phyloP scores from a whole-genome alignment of 2,888 invertebrate species.

The Napeogenes inachia region DNA sequence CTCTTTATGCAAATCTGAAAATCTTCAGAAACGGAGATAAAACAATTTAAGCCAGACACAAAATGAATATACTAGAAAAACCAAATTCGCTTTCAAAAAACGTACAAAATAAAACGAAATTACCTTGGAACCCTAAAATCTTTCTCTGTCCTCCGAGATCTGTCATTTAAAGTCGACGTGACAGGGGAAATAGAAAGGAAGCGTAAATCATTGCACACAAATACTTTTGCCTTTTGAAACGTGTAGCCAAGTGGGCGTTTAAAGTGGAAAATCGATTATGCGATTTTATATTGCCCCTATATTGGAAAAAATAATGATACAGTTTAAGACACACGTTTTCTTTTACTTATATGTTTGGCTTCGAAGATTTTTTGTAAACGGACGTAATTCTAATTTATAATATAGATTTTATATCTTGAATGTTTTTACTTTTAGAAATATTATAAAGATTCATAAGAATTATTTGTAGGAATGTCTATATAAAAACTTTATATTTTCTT shows the following conservation, averaged over 20 bases:
- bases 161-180: slow-evolving; percentile 39
- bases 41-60: slow-evolving; percentile 2
- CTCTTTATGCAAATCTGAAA: not conserved
- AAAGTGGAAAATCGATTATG: slow-evolving; percentile 23
- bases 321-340: not conserved
- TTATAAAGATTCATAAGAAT: too few species aligned
- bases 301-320: not conserved
- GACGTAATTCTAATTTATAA: too few species aligned
- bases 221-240: slow-evolving; percentile 31
- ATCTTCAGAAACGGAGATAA: not conserved
- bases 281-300: not conserved
- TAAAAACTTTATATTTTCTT: too few species aligned
- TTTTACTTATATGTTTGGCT: too few species aligned
- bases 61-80: slow-evolving; percentile 6
- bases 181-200: slow-evolving; percentile 34
- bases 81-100: slow-evolving; percentile 25
- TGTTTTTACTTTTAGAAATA: too few species aligned
- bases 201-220: slow-evolving; percentile 37
- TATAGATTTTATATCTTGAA: too few species aligned
- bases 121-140: slow-evolving; percentile 29
- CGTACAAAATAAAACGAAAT: slow-evolving; percentile 30
- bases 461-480: too few species aligned
- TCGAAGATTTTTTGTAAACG: too few species aligned
- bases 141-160: slow-evolving; percentile 30
- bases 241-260: slow-evolving; percentile 24